Conservation (phyloP, 30 jellyfish, hydroid and myxozoan species). For the Mastigias papua region DNA sequence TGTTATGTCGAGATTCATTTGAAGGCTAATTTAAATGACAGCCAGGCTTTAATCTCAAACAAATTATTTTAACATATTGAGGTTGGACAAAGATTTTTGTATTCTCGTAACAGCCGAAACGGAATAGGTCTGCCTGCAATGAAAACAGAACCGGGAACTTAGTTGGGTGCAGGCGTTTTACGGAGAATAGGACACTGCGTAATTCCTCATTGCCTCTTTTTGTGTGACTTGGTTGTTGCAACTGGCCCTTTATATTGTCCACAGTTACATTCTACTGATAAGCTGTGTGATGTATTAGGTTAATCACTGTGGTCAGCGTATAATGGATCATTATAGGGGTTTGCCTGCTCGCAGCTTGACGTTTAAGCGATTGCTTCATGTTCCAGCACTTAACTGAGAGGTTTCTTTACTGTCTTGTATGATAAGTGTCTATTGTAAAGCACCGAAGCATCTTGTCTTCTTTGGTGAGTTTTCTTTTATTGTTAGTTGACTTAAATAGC, state of each 20-base stretch:
- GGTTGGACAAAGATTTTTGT: no score
- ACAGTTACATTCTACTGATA: slow-evolving; percentile 29
- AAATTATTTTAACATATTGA: no score
- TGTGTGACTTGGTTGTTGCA: background rate
- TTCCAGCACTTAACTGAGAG: background rate
- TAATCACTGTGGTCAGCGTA: slow-evolving; percentile 27
- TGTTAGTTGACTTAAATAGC: background rate
- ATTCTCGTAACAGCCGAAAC: no score
- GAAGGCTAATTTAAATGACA: no score
- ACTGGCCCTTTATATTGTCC: slow-evolving; percentile 6
- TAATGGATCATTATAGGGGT: slow-evolving; percentile 14
- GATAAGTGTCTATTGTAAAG: background rate
- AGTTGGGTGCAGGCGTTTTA: no score
- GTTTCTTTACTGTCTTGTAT: background rate
- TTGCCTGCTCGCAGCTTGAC: slow-evolving; percentile 40
- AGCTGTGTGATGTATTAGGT: slow-evolving; percentile 29
- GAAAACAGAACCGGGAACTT: no score
- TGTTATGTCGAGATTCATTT: no score
- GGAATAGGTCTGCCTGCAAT: no score
- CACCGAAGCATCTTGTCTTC: background rate
- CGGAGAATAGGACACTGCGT: background rate
- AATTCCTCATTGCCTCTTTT: background rate
- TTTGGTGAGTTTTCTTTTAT: background rate
- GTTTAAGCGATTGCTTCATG: background rate
- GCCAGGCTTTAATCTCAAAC: no score